Evolutionary conservation across 2,888 invertebrate species (phyloP).

Genomic region (Idaea dimidiata): DNA sequence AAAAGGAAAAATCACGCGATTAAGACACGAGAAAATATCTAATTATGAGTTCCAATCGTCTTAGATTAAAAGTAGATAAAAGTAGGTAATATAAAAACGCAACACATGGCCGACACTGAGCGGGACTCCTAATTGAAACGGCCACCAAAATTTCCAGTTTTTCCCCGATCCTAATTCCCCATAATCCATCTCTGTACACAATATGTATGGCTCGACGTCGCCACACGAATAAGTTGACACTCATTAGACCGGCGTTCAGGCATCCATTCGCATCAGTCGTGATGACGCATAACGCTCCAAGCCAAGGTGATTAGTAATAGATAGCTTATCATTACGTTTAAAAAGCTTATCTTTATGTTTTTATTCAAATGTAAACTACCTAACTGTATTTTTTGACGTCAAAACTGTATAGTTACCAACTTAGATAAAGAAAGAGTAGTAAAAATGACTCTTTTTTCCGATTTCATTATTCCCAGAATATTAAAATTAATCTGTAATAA

Average conservation of each 20-base stretch:
- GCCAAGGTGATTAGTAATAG: slow-evolving; percentile 30
- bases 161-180: neutral
- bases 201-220: slow-evolving; percentile 47
- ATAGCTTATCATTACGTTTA: slow-evolving; percentile 14
- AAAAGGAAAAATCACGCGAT: too few species aligned
- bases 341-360: neutral
- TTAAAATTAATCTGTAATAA: too few species aligned
- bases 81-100: too few species aligned
- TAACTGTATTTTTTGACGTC: neutral
- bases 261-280: slow-evolving; percentile 38
- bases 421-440: neutral
- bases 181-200: slow-evolving; percentile 29
- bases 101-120: too few species aligned
- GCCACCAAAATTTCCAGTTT: neutral
- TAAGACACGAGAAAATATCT: too few species aligned
- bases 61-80: too few species aligned
- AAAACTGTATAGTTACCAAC: neutral
- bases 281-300: slow-evolving; percentile 41
- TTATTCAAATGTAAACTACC: neutral
- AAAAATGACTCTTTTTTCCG: too few species aligned
- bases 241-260: slow-evolving; percentile 39
- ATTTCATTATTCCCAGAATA: too few species aligned
- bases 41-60: too few species aligned
- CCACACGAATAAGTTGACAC: slow-evolving; percentile 41
- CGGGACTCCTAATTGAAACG: too few species aligned